Base-by-base conservation (phyloP, 1,140 invertebrate species). In the Meloidogyne chitwoodi region DNA sequence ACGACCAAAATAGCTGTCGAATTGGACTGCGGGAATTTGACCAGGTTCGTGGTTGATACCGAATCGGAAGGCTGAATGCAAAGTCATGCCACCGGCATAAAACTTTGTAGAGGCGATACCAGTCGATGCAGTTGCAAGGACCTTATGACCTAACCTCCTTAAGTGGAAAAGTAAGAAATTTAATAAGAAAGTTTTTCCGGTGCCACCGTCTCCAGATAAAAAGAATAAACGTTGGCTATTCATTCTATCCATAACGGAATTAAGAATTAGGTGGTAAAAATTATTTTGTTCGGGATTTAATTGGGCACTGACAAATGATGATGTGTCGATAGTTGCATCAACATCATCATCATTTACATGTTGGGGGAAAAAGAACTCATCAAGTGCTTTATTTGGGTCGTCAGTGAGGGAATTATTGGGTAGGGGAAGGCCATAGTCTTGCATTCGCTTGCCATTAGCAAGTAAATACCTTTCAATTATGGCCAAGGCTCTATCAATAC, bases 81-180 rank as follows among this genome's bases (percentile, higher is more conserved):
- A 44, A 1, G 74, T 75, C 12, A 27, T 27, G 0, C 74, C 74
- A 31, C 44, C 48, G 74, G 24, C 3, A 68, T 31, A 11, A n/a
- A n/a, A n/a, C n/a, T n/a, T n/a, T n/a, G n/a, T n/a, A n/a, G n/a
- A n/a, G n/a, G n/a, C n/a, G n/a, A 67, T 68, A 19, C 74, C 74
- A 22, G 74, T 75, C 5, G 74, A 72, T 26, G 74, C 64, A 1
- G 68, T 24, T 1, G 66, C 14, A 34, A 75, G 34, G 22, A 72
- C 66, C 12, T 71, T 67, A 1, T 41, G 12, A 11, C 27, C 38
- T 24, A n/a, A 74, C 31, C 34, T 29, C 29, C 31, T 27, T 12
- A 22, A 62, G 3, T 44, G 29, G 62, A 38, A 68, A 31, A 62
- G 68, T 48, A 44, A n/a, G 12, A 75, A 34, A 16, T 26, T n/a